Evolutionary conservation across 1,140 invertebrate genomes (phyloP), one percentile per base, ranked within the genome.

Genomic region (Heliconius congener): DNA sequence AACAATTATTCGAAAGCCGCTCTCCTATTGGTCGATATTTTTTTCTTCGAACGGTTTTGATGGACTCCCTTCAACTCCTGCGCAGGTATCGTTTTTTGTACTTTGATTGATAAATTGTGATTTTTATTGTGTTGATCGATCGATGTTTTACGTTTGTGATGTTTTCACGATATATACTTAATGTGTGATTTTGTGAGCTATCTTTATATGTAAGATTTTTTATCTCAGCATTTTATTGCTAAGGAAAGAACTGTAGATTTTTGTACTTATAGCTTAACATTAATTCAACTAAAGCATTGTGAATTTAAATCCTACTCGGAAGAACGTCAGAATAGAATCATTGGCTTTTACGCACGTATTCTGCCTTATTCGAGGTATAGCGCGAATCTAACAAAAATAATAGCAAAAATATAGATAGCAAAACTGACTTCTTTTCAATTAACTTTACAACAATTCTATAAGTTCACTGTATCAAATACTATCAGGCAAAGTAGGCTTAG

Each of bases 1-100:
- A 89, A 91, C 90, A 92, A 92, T 93, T 92, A 92, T 93, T 91
- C 87, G 90, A 91, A 93, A 88, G 83, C 76, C 81, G 87, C 76
- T 72, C 83, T 42, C 73, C 78, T 83, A 93, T 93, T 93, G 91
- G 91, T 77, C 84, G 75, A 75, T 79, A 77, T 76, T 66, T 79
- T 74, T 83, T 86, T 85, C 90, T 91, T 91, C 90, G 88, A 85
- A 86, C 83, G 83, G 13, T 86, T 86, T 85, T 92, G 90, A 92
- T 90, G 86, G 89, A 89, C 91, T 85, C 87, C 90, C 90, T 90
- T 90, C 90, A 85, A 90, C 90, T 91, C 91, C 74, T 86, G 90
- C 91, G 90, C 91, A 93, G 83, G 82, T 82, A 84, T 79, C 73
- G 66, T 75, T 83, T 81, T 80, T 79, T 83, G 52, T 76, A 70